These are phyloP conservation scores for Crotophaga sulcirostris DNA, from an alignment of 2,113 vertebrate genomes.

Conservation along the genomic window DNA sequence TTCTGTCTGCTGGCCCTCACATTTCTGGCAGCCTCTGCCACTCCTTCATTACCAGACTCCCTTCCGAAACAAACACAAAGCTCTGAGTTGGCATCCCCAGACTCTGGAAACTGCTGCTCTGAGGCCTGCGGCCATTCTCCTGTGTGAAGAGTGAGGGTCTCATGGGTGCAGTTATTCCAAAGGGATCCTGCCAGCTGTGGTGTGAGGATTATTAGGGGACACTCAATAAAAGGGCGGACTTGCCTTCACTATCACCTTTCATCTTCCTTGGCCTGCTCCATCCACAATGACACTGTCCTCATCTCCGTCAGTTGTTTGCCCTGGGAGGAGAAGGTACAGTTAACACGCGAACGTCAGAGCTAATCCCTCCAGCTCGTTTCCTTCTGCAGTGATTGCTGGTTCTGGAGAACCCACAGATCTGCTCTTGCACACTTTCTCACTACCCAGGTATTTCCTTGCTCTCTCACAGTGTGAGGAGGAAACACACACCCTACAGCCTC, in stretches of 20 bases:
- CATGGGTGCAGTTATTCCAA: background rate
- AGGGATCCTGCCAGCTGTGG: background rate
- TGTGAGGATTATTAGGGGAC: background rate
- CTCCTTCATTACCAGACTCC: background rate
- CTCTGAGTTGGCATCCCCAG: background rate
- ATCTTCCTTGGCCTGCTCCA: background rate
- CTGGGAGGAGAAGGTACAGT: background rate
- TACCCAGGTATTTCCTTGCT: background rate
- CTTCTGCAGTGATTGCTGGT: background rate
- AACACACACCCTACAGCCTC: background rate
- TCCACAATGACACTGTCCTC: background rate
- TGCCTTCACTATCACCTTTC: background rate
- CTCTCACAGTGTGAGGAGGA: background rate
- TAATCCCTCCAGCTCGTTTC: background rate
- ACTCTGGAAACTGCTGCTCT: background rate
- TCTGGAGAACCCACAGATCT: background rate
- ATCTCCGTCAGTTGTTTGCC: background rate
- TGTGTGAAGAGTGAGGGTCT: background rate
- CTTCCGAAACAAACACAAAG: background rate
- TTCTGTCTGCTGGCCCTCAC: background rate
- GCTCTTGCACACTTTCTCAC: background rate
- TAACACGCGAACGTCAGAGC: fast-evolving
- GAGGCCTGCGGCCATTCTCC: background rate
- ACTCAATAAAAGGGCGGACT: background rate
- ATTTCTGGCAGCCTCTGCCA: background rate